A percentile compares a stretch with the other conserved stretches of the same genome.
phyloP scores from a whole-genome alignment of 2,888 invertebrate species.

The Nasonovia ribisnigri region DNA sequence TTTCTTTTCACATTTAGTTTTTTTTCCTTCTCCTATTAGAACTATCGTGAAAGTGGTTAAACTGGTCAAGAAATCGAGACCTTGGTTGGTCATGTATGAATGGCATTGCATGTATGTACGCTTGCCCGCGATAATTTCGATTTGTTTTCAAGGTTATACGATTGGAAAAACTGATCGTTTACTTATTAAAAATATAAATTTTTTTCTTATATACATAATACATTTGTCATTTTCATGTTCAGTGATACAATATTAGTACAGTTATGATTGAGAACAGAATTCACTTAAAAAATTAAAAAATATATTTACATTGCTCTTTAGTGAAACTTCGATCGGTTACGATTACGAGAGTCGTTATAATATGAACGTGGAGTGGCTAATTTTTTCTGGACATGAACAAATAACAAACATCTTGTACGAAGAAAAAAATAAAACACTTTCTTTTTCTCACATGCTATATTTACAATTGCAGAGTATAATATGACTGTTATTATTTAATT shows the following conservation, averaged over 20 bases:
- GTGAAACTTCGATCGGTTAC: conserved; percentile 48
- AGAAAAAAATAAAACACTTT: conserved; percentile 38
- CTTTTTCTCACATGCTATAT: conserved; percentile 28
- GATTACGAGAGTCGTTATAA: background rate
- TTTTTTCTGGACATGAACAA: conserved; percentile 46
- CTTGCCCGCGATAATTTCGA: conserved; percentile 34
- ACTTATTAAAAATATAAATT: background rate
- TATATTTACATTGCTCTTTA: background rate
- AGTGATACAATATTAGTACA: background rate
- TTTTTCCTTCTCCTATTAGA: conserved; percentile 39
- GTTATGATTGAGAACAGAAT: background rate
- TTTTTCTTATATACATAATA: background rate
- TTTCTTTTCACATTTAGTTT: conserved; percentile 62
- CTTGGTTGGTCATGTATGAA: conserved; percentile 50
- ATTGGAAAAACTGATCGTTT: background rate
- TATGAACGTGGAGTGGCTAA: conserved; percentile 4
- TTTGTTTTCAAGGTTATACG: conserved; percentile 54
- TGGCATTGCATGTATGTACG: background rate
- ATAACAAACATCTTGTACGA: background rate
- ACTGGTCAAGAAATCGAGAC: conserved; percentile 64
- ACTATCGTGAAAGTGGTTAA: conserved; percentile 63
- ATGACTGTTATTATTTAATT: conserved; percentile 33
- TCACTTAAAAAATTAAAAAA: background rate
- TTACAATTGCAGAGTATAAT: conserved; percentile 11
- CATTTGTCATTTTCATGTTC: background rate